phyloP scores from a whole-genome alignment of 2,113 vertebrate species.

The Echinops telfairi region DNA sequence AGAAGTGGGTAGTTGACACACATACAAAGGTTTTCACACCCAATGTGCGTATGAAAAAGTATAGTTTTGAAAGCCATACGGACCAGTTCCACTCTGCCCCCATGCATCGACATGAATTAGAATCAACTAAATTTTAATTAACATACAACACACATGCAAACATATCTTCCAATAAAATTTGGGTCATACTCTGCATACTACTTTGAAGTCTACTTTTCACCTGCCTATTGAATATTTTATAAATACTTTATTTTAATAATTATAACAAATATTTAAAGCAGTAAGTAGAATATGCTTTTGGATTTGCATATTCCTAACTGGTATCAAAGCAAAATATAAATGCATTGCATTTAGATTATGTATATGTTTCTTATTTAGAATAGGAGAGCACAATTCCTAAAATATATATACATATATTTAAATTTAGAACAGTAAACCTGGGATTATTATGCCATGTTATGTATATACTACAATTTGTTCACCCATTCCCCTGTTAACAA shows the following conservation, averaged over 20 bases:
- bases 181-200: neutral
- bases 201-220: neutral
- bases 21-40: too few species aligned
- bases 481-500: too few species aligned
- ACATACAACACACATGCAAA: too few species aligned
- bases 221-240: constrained; percentile 6
- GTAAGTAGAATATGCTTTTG: neutral
- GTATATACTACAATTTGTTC: too few species aligned
- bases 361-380: neutral
- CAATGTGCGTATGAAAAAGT: too few species aligned
- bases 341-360: neutral
- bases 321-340: neutral
- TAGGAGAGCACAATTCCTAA: neutral
- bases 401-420: too few species aligned
- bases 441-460: too few species aligned
- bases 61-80: too few species aligned
- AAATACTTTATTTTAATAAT: neutral
- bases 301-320: neutral
- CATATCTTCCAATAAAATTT: neutral
- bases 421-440: neutral
- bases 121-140: too few species aligned
- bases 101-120: too few species aligned
- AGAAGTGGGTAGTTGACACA: too few species aligned
- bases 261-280: neutral
- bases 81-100: too few species aligned